phyloP scores from a whole-genome alignment of 1,140 invertebrate species.

The Hyles euphorbiae region DNA sequence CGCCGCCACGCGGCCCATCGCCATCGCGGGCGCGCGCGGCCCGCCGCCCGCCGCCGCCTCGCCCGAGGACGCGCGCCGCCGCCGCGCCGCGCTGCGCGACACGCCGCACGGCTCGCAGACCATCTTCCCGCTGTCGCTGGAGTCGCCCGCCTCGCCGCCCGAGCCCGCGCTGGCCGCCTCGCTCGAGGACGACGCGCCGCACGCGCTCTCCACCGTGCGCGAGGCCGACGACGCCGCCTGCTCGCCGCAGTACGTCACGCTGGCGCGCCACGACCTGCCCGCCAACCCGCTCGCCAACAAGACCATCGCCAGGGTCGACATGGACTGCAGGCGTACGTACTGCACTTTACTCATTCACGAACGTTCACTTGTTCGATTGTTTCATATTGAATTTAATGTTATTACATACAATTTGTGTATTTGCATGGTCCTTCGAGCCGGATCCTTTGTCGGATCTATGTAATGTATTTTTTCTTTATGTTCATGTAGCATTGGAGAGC shows the following conservation, averaged over 20 bases:
- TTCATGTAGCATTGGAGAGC: too few relatives aligned
- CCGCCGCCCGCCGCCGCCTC: conserved; percentile 23
- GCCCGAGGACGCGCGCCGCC: conserved; percentile 22
- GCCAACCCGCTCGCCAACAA: conserved; percentile 37
- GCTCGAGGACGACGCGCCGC: conserved; percentile 26
- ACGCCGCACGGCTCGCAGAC: conserved; percentile 46
- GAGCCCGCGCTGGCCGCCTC: conserved; percentile 18
- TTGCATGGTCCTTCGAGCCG: too few relatives aligned
- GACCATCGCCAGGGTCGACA: conserved; percentile 22
- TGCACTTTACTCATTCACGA: too few relatives aligned
- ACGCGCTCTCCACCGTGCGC: conserved; percentile 45
- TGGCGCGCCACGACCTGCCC: conserved; percentile 31
- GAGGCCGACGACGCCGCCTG: conserved; percentile 27
- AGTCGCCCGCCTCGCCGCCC: conserved; percentile 42
- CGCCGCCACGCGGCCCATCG: conserved; percentile 34
- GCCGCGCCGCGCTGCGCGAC: conserved; percentile 18
- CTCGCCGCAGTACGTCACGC: conserved; percentile 24
- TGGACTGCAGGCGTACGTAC: conserved; percentile 25
- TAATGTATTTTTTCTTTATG: too few relatives aligned
- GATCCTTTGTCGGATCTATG: too few relatives aligned
- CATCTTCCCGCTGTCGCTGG: conserved; percentile 47
- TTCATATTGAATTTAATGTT: background rate
- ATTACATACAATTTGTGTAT: background rate
- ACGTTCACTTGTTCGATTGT: too few relatives aligned
- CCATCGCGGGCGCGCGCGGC: conserved; percentile 25